Conservation (phyloP, 1,140 invertebrate genomes). For the Drosophila sechellia region DNA sequence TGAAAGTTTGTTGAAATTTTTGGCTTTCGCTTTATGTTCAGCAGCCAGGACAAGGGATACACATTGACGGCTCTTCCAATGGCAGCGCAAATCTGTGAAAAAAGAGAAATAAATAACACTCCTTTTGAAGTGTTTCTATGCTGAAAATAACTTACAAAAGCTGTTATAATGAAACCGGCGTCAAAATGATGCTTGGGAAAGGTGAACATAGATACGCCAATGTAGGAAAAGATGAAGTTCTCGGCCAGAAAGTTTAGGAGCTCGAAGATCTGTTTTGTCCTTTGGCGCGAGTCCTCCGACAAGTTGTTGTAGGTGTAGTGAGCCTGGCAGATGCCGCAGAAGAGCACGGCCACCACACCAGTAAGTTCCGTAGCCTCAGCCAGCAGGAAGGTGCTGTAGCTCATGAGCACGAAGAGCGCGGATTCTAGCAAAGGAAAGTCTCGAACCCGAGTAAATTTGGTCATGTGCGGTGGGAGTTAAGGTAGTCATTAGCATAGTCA, state of each 20-base stretch:
- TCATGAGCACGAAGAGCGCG: slow-evolving; percentile 98
- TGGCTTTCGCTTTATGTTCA: slow-evolving; percentile 96
- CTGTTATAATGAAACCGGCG: slow-evolving; percentile 94
- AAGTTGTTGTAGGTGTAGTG: slow-evolving; percentile 99
- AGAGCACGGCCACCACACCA: slow-evolving; percentile 98
- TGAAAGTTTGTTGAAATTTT: slow-evolving; percentile 98
- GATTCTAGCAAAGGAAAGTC: slow-evolving; percentile 98
- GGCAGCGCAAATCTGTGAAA: slow-evolving; percentile 90
- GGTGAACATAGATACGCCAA: slow-evolving; percentile 99
- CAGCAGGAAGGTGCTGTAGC: slow-evolving; percentile 98
- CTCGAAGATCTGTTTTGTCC: slow-evolving; percentile 98
- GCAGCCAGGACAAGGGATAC: slow-evolving; percentile 96
- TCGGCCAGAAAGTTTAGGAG: slow-evolving; percentile 98
- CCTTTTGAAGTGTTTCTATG: neutral
- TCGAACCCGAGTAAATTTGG: slow-evolving; percentile 97
- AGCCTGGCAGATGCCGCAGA: slow-evolving; percentile 99
- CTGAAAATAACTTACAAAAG: slow-evolving; percentile 91
- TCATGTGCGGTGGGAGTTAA: slow-evolving; percentile 88
- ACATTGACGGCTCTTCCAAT: slow-evolving; percentile 96
- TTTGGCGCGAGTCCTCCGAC: slow-evolving; percentile 92
- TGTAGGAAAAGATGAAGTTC: slow-evolving; percentile 99
- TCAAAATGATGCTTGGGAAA: slow-evolving; percentile 98
- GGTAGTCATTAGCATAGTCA: slow-evolving; percentile 19
- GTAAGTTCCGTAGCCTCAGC: slow-evolving; percentile 98
- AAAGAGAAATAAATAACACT: neutral